Evolutionary conservation across 2,888 invertebrate genomes (phyloP), one percentile per base, ranked within the genome.

Genomic region (Lathronympha strigana): DNA sequence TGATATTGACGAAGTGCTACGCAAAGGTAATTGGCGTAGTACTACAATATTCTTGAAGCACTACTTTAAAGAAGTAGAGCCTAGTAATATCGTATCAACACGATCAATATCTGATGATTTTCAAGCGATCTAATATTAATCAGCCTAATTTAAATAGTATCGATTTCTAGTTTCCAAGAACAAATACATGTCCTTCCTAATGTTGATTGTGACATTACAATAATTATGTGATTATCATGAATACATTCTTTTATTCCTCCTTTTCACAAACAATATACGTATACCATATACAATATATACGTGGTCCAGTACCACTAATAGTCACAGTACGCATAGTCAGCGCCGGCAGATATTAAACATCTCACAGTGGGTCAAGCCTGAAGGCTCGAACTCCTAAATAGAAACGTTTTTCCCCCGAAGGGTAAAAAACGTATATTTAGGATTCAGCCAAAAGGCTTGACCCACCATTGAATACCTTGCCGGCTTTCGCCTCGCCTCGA

Each of bases 281-380:
- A 36, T 36, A 36, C 11, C 36, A 13, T n/a, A 36, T 2, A 9
- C 6, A 1, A 31, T 31, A 9, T 28, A 28, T 11, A 36, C 13
- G 36, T 36, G 25, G 2, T 25, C 2, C 25, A 1, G 15, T 17
- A 17, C 19, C 50, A 51, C 47, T 17, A 15, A 51, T 17, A 51
- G 49, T 49, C 49, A 49, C 49, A 49, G 49, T 49, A 49, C 49
- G 49, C 49, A 49, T 15, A 25, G 49, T 49, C 49, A 49, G 49
- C 49, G 49, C 49, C 25, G 49, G 49, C 25, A 49, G 49, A 49
- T 49, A 25, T 49, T 49, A 49, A 49, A 49, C 25, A 49, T 49
- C 49, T 50, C 50, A 50, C 50, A 50, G 50, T 50, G 50, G 50
- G 50, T 50, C 17, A 31, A 50, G 50, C 50, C 50, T 43, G 17